These are phyloP conservation scores for Falco punctatus DNA, from an alignment of 2,113 vertebrate genomes.

Conservation along the genomic window DNA sequence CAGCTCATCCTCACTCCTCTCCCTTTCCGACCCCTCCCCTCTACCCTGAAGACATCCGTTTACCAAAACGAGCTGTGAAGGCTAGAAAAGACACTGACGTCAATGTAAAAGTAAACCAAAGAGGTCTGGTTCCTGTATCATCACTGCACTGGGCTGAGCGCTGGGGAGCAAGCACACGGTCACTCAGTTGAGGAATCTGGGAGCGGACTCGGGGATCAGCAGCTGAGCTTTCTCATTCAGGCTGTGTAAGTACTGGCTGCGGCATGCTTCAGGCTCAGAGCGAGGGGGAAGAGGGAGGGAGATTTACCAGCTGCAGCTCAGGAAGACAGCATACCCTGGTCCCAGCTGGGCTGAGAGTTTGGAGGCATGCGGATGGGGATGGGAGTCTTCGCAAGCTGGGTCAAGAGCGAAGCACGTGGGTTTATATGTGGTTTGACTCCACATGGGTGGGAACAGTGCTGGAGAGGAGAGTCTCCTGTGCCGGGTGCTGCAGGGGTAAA, in stretches of 20 bases:
- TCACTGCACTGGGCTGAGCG: background rate
- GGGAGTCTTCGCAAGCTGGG: background rate
- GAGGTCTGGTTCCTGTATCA: slow-evolving; percentile 64
- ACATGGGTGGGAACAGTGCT: background rate
- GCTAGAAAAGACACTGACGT: slow-evolving; percentile 72
- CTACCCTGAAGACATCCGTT: slow-evolving; percentile 60
- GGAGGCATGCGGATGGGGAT: background rate
- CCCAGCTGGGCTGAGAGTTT: background rate
- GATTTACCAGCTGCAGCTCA: background rate
- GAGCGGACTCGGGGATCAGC: background rate
- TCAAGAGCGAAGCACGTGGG: rapidly evolving
- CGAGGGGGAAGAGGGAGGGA: background rate
- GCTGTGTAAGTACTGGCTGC: background rate
- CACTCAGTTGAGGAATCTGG: background rate
- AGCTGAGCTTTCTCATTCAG: slow-evolving; percentile 8
- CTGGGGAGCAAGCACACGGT: background rate
- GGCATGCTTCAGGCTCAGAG: background rate
- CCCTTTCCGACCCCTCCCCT: slow-evolving; percentile 27
- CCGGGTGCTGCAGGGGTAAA: background rate
- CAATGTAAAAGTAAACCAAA: slow-evolving; percentile 73
- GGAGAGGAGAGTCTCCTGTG: background rate
- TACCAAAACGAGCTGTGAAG: slow-evolving; percentile 64
- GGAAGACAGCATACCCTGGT: background rate
- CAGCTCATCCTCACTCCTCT: slow-evolving; percentile 6
- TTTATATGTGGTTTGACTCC: background rate